Base-by-base conservation (phyloP, 2,888 invertebrate genomes). In the Nasonovia ribisnigri region DNA sequence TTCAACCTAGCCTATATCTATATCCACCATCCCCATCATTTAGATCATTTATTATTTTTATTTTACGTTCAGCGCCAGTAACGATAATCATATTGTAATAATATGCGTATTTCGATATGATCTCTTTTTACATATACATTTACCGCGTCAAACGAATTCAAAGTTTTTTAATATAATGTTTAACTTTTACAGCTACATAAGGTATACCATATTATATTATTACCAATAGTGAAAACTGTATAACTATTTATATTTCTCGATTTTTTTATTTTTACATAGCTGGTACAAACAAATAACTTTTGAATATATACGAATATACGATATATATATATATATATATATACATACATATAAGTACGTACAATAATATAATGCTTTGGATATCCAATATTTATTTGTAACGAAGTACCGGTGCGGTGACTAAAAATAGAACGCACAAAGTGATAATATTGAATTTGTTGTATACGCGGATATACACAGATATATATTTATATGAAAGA, bases 311-410 rank as follows among this genome's bases (percentile, higher is more conserved):
- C 60, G 24, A 43, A 87, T 60, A 36, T 10, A 46, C 60, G 24
- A 43, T 29, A 42, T 24, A 88, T 84, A 42, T 42, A 84, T 20
- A 84, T 8, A n/a, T n/a, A n/a, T n/a, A n/a, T n/a, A n/a, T n/a
- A n/a, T n/a, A n/a, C n/a, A n/a, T 46, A 26, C n/a, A 87, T n/a
- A 46, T n/a, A 48, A 0, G 29, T n/a, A 48, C n/a, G 48, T n/a
- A 87, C 87, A 46, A 77, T 36, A 77, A 77, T 86, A 86, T 29
- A 43, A 86, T 86, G 48, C 86, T 48, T 29, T 13, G 36, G 77
- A 43, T 46, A 86, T n/a, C 10, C 43, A 43, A 90, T 90, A 90
- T 90, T 90, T 90, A 90, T 90, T 60, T 67, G 60, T 60, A 29
- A 89, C 29, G 26, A 54, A 57, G 89, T 86, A 86, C 88, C 26